These are phyloP conservation scores for Pelecanus crispus DNA, from an alignment of 2,113 vertebrate genomes.

Conservation along the genomic window DNA sequence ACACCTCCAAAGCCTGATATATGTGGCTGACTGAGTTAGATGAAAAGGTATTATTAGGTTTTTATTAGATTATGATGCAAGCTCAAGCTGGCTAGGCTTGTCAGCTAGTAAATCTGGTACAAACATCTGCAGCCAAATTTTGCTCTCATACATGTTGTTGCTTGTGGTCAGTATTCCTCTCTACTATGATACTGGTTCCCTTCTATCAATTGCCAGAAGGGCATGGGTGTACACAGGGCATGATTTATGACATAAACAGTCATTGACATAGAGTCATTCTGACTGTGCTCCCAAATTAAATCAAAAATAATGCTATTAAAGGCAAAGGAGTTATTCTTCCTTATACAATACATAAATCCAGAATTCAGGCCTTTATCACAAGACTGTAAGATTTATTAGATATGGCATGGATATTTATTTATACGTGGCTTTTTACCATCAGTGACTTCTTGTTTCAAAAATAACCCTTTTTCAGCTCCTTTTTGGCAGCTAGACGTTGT, in stretches of 20 bases:
- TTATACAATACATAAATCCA: not conserved
- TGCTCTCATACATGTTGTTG: not conserved
- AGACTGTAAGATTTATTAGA: not conserved
- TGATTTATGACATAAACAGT: not conserved
- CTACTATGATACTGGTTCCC: not conserved
- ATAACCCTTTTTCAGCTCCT: not conserved
- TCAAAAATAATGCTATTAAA: not conserved
- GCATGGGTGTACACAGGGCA: not conserved
- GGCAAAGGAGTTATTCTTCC: not conserved
- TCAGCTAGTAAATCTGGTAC: not conserved
- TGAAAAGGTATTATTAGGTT: not conserved
- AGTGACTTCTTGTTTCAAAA: not conserved
- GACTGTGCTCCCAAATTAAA: not conserved
- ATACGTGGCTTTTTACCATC: not conserved
- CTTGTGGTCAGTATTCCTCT: not conserved
- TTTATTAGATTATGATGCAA: conserved; percentile 31
- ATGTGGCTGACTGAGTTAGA: not conserved
- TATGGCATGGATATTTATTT: not conserved
- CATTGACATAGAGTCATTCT: not conserved
- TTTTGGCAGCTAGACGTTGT: not conserved
- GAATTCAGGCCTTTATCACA: not conserved
- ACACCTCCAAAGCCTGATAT: not conserved
- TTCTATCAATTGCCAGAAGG: not conserved
- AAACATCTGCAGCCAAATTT: not conserved
- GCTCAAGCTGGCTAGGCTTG: not conserved